These are phyloP conservation scores for Puma concolor DNA, from an alignment of 2,113 vertebrate species.

Conservation along the genomic window DNA sequence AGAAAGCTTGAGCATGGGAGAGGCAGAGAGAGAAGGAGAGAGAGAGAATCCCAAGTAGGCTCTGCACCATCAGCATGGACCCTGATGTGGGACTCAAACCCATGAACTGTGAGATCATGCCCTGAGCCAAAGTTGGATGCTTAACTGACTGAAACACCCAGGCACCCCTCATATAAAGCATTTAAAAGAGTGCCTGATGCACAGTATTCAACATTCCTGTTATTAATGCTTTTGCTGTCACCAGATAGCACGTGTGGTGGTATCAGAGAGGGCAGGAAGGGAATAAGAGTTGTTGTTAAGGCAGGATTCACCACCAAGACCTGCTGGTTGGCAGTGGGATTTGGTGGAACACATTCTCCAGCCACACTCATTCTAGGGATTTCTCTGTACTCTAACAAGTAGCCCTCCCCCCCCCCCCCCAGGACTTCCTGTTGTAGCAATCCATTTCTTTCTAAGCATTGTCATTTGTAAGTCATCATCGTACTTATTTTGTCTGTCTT, in stretches of 20 bases:
- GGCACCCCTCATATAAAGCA: background rate
- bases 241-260: background rate
- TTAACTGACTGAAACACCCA: too few relatives aligned
- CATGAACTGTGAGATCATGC: too few relatives aligned
- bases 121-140: too few relatives aligned
- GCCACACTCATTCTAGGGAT: background rate
- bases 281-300: background rate
- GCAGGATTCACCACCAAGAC: background rate
- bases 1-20: too few relatives aligned
- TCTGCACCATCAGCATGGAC: too few relatives aligned
- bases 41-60: too few relatives aligned
- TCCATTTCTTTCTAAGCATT: background rate
- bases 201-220: background rate
- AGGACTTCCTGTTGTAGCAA: background rate
- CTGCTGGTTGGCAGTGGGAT: background rate
- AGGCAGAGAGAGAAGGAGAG: too few relatives aligned
- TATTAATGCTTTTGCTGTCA: background rate
- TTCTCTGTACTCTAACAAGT: background rate
- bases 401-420: background rate
- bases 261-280: background rate
- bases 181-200: background rate
- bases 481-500: constrained; percentile 2
- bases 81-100: too few relatives aligned
- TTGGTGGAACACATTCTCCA: background rate
- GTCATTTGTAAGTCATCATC: background rate